Evolutionary conservation across 2,113 vertebrate genomes (phyloP).

Genomic region (Gallinago paraguaiae): DNA sequence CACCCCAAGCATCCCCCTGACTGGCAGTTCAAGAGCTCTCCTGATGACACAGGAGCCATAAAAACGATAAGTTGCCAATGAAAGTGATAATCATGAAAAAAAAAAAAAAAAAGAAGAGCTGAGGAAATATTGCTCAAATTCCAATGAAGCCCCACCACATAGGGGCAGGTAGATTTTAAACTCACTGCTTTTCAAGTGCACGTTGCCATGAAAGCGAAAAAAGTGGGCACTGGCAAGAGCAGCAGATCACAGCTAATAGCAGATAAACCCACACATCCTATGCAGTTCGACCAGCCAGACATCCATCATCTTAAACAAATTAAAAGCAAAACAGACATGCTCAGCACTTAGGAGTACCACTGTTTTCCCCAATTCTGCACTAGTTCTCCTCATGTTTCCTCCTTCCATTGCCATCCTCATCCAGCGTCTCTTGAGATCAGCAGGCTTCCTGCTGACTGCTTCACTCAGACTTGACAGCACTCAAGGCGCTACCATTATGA

Average conservation of each 20-base stretch:
- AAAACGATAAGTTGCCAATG: not conserved
- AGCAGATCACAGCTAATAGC: not conserved
- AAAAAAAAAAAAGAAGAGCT: not conserved
- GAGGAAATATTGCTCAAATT: not conserved
- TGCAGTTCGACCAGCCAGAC: not conserved
- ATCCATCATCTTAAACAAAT: not conserved
- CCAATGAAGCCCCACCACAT: not conserved
- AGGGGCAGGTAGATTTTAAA: not conserved
- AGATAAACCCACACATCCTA: not conserved
- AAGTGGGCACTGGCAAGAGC: not conserved
- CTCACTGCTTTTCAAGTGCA: not conserved
- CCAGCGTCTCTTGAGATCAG: not conserved
- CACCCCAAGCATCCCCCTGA: not conserved
- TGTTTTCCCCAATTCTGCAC: not conserved
- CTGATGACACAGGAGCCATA: not conserved
- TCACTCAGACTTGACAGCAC: not conserved
- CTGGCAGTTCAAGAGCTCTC: not conserved
- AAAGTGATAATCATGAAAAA: not conserved
- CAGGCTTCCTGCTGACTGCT: not conserved
- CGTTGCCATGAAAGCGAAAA: not conserved
- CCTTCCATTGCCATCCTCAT: not conserved
- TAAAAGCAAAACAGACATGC: not conserved
- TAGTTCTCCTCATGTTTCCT: not conserved
- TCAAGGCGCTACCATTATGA: not conserved
- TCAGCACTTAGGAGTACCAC: not conserved